Evolutionary conservation across 2,113 vertebrate species (phyloP).

Genomic region (Melanerpes formicivorus): DNA sequence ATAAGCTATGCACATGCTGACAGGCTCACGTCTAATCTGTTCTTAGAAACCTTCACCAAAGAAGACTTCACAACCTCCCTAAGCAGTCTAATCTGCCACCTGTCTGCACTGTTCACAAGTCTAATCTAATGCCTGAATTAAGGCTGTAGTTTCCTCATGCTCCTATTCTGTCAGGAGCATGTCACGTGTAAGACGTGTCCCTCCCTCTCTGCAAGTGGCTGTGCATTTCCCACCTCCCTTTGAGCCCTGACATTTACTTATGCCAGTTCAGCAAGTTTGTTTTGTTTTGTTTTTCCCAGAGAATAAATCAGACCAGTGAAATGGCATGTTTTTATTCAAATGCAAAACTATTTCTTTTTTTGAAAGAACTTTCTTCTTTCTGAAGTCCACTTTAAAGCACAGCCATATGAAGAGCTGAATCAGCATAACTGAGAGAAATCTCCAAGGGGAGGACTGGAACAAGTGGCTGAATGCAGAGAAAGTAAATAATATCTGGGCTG

Average conservation of each 20-base stretch:
- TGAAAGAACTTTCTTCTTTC: not conserved
- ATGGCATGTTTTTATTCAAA: not conserved
- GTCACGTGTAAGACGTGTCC: rapidly evolving
- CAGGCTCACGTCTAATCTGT: not conserved
- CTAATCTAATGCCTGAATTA: constrained; percentile 5
- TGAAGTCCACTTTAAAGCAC: not conserved
- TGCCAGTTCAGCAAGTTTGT: not conserved
- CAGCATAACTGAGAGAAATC: not conserved
- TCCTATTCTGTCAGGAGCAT: constrained; percentile 5
- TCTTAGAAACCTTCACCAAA: not conserved
- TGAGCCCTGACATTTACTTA: not conserved
- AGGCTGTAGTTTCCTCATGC: not conserved
- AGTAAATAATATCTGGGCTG: not conserved
- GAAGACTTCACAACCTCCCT: not conserved
- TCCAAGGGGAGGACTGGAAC: not conserved
- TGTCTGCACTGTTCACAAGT: not conserved
- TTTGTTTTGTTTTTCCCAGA: not conserved
- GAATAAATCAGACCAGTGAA: not conserved
- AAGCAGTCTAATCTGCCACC: not conserved
- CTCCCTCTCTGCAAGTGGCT: not conserved
- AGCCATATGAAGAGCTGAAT: not conserved
- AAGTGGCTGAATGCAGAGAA: not conserved
- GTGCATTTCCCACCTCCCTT: not conserved
- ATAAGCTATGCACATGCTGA: not conserved
- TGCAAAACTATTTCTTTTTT: not conserved